phyloP scores from a whole-genome alignment of 2,797 vertebrate species.

The Diplodus puntazzo region DNA sequence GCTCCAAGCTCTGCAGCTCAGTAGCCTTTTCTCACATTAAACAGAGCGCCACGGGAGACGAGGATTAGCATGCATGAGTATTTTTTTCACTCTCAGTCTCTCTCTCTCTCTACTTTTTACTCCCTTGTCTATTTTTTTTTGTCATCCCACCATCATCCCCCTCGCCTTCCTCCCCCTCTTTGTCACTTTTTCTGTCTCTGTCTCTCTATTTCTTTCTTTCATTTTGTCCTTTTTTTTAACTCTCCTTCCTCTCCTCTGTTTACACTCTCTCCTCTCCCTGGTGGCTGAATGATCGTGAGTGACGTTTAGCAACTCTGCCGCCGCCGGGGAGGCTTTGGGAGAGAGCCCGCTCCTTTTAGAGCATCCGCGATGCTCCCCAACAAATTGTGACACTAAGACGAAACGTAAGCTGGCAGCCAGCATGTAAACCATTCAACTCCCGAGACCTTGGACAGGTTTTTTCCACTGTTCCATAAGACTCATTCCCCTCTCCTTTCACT shows the following conservation, averaged over 20 bases:
- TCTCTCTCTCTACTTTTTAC: conserved; percentile 22
- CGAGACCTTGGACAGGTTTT: conserved; percentile 55
- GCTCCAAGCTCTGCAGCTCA: conserved; percentile 37
- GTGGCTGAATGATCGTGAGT: conserved; percentile 60
- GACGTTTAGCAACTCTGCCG: conserved; percentile 64
- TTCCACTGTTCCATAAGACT: conserved; percentile 33
- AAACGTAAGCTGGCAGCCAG: conserved; percentile 71
- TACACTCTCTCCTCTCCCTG: conserved; percentile 28
- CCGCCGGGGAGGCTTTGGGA: conserved; percentile 61
- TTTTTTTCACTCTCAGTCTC: conserved; percentile 30
- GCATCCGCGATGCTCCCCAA: conserved; percentile 64
- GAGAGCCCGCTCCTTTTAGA: conserved; percentile 51
- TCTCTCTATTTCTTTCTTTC: conserved; percentile 32
- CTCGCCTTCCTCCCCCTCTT: conserved; percentile 7
- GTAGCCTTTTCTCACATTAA: conserved; percentile 52
- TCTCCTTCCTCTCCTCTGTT: conserved; percentile 13
- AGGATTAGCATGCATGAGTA: conserved; percentile 62
- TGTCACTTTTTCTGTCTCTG: conserved; percentile 31
- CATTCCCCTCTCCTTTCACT: conserved; percentile 37
- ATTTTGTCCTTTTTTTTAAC: conserved; percentile 20
- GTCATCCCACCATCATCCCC: not conserved
- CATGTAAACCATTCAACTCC: conserved; percentile 72
- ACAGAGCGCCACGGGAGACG: conserved; percentile 47
- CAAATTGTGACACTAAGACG: conserved; percentile 71
- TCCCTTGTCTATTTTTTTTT: conserved; percentile 6